A percentile compares a stretch with the other conserved stretches of the same genome.
Evolutionary conservation across 1,140 invertebrate species (phyloP).

Genomic region (Drosophila repletoides): DNA sequence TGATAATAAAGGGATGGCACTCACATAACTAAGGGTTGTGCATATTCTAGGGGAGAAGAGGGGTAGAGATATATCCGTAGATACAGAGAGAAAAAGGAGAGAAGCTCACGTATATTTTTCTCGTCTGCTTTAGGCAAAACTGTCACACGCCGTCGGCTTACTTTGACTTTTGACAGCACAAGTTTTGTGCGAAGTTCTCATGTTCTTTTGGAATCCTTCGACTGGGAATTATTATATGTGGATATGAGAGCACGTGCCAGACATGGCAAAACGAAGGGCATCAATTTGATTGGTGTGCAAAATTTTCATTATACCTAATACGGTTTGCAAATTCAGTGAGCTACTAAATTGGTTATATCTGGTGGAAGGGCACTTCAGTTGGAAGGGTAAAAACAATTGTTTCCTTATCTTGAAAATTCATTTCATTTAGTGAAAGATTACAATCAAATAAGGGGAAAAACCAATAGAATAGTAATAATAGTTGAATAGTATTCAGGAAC

Average conservation of each 20-base stretch:
- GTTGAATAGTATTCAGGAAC: too few species aligned
- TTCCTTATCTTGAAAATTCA: not conserved
- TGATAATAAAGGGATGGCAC: conserved; percentile 63
- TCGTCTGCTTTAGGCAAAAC: conserved; percentile 38
- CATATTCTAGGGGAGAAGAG: not conserved
- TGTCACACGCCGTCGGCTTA: conserved; percentile 66
- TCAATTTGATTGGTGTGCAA: conserved; percentile 45
- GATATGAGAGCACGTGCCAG: conserved; percentile 40
- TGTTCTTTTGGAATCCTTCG: conserved; percentile 28
- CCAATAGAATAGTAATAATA: too few species aligned
- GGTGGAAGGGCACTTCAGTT: not conserved
- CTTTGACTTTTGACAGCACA: conserved; percentile 71
- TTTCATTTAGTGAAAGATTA: too few species aligned
- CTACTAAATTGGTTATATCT: conserved; percentile 17
- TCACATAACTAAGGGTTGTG: conserved; percentile 1
- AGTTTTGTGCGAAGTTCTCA: conserved; percentile 68
- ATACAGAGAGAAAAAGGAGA: not conserved
- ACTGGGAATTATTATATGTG: too few species aligned
- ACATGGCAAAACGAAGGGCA: conserved; percentile 25
- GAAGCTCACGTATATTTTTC: not conserved
- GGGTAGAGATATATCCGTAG: not conserved
- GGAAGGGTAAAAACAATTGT: conserved; percentile 15
- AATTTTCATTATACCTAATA: conserved; percentile 38
- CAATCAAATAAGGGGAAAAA: too few species aligned
- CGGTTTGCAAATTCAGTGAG: conserved; percentile 31